Percentiles rank a stretch among this genome's conserved stretches.
phyloP scores from a whole-genome alignment of 1,140 invertebrate genomes.

The Anagrus nilaparvatae region DNA sequence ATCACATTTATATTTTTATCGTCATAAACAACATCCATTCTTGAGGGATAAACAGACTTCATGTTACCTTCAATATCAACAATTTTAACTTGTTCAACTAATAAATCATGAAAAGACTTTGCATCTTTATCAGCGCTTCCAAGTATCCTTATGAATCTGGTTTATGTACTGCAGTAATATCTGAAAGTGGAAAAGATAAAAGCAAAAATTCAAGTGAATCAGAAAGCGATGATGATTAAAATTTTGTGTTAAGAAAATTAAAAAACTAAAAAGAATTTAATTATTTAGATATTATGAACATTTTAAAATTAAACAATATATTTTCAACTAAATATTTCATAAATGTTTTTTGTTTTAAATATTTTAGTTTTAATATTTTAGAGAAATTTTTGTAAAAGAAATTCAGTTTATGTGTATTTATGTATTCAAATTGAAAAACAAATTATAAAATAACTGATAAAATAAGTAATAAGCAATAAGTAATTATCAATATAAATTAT shows the following conservation, averaged over 20 bases:
- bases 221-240: conserved; percentile 41
- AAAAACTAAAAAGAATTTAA: background rate
- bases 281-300: too few species aligned
- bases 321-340: too few species aligned
- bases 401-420: conserved; percentile 81
- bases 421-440: too few species aligned
- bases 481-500: too few species aligned
- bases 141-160: conserved; percentile 50
- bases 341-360: too few species aligned
- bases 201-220: conserved; percentile 36
- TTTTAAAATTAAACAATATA: too few species aligned
- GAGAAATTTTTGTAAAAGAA: conserved; percentile 23
- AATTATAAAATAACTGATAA: too few species aligned
- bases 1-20: conserved; percentile 33
- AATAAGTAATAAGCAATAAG: too few species aligned
- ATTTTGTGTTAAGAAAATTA: conserved; percentile 28
- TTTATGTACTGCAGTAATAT: conserved; percentile 26
- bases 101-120: conserved; percentile 36
- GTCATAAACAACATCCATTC: conserved; percentile 54
- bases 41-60: conserved; percentile 66
- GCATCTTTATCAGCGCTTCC: too few species aligned
- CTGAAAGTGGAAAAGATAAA: conserved; percentile 47
- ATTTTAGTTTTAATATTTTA: too few species aligned
- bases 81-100: conserved; percentile 59
- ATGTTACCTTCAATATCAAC: conserved; percentile 58